Conservation (phyloP, 2,113 vertebrate genomes). For the Crotalus viridis region DNA sequence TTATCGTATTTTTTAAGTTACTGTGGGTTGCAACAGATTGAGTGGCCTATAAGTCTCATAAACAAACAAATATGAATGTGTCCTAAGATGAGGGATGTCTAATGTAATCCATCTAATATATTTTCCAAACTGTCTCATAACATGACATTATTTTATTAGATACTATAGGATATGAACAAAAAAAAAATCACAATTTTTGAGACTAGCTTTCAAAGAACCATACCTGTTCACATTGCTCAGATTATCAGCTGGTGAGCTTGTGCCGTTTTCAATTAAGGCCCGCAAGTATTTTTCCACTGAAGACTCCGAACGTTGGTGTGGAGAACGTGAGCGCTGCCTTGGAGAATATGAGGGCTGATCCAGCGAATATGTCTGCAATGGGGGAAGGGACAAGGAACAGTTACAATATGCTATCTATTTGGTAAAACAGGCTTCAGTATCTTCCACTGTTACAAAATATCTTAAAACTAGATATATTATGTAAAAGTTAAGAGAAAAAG, state of each 20-base stretch:
- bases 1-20: neutral
- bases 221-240: constrained; percentile 72
- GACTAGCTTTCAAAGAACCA: constrained; percentile 31
- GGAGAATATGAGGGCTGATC: constrained; percentile 63
- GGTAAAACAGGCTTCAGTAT: constrained; percentile 27
- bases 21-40: neutral
- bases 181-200: neutral
- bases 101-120: neutral
- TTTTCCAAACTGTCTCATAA: neutral
- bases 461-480: neutral
- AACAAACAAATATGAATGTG: neutral
- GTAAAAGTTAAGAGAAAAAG: neutral
- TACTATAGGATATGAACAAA: neutral
- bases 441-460: neutral
- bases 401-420: constrained; percentile 44
- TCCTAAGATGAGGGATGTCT: neutral
- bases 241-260: constrained; percentile 72
- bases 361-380: constrained; percentile 71
- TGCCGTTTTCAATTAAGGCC: constrained; percentile 87
- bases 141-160: neutral
- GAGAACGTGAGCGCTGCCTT: neutral
- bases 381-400: constrained; percentile 43
- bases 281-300: constrained; percentile 85
- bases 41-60: neutral
- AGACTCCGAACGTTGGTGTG: constrained; percentile 55